These are phyloP conservation scores for Drosophila ercepeae DNA, from an alignment of 1,140 invertebrate species.

Conservation along the genomic window DNA sequence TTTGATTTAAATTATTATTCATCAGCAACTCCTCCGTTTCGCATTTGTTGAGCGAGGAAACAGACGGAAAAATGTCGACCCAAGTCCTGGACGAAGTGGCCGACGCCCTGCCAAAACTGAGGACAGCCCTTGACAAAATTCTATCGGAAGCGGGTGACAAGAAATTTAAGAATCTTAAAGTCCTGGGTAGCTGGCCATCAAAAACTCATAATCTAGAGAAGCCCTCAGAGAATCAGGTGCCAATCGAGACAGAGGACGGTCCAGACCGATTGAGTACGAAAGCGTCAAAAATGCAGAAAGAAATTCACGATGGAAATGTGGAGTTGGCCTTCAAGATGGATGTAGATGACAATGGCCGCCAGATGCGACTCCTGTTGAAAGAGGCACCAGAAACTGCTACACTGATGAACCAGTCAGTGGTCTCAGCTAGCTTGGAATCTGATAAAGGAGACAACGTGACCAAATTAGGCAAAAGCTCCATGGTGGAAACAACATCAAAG, in stretches of 20 bases:
- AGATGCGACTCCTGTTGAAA: conserved; percentile 12
- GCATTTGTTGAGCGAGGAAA: conserved; percentile 34
- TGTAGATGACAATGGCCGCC: conserved; percentile 1
- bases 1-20: neutral
- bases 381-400: neutral
- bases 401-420: too few relatives aligned
- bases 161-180: conserved; percentile 1
- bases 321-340: conserved; percentile 31
- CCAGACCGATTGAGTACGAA: conserved; percentile 2
- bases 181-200: conserved; percentile 18
- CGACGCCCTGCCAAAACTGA: conserved; percentile 21
- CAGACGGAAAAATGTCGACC: neutral
- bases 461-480: neutral
- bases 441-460: neutral
- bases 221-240: neutral
- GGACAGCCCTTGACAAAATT: conserved; percentile 2
- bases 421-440: neutral
- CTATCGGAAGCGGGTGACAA: neutral
- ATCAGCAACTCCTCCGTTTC: conserved; percentile 29
- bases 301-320: conserved; percentile 21
- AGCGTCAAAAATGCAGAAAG: conserved; percentile 4
- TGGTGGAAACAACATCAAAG: neutral
- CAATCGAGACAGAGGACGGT: neutral
- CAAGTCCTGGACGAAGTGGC: conserved; percentile 13
- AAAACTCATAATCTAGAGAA: neutral